A percentile compares a stretch with the other conserved stretches of the same genome.
Conservation (phyloP, 2,113 vertebrate species). For the Sterna hirundo region DNA sequence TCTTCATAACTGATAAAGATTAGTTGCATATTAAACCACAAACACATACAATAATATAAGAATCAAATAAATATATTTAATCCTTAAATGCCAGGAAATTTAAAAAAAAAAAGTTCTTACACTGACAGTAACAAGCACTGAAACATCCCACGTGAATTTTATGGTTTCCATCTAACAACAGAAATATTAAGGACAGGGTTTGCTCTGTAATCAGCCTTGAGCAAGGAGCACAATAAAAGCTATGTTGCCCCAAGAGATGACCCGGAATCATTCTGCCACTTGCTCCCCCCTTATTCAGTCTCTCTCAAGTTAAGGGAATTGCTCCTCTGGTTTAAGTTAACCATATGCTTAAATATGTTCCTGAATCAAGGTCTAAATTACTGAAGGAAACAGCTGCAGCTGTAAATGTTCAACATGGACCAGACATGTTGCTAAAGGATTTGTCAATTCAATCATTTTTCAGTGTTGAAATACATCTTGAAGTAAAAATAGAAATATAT, state of each 20-base stretch:
- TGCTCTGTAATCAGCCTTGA: not conserved
- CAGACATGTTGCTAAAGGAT: not conserved
- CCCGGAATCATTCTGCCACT: not conserved
- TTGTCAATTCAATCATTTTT: not conserved
- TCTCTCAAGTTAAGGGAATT: not conserved
- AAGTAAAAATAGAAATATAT: conserved; percentile 24
- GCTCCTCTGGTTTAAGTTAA: conserved; percentile 33
- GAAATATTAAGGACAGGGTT: not conserved
- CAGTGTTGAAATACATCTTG: not conserved
- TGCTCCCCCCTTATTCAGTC: not conserved
- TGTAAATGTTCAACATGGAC: conserved; percentile 16
- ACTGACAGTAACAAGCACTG: not conserved
- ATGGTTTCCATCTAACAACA: not conserved
- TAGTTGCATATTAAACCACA: not conserved
- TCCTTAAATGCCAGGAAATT: not conserved
- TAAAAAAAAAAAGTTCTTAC: not conserved
- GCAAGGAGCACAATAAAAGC: not conserved
- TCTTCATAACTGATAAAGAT: not conserved
- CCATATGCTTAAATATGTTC: conserved; percentile 13
- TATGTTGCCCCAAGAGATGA: not conserved
- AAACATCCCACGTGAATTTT: not conserved
- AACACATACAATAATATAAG: not conserved
- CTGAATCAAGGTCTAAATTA: not conserved
- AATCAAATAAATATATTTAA: not conserved
- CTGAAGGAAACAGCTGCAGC: conserved; percentile 42